phyloP scores from a whole-genome alignment of 2,888 invertebrate genomes.

The Paralinhomoeus sp. region DNA sequence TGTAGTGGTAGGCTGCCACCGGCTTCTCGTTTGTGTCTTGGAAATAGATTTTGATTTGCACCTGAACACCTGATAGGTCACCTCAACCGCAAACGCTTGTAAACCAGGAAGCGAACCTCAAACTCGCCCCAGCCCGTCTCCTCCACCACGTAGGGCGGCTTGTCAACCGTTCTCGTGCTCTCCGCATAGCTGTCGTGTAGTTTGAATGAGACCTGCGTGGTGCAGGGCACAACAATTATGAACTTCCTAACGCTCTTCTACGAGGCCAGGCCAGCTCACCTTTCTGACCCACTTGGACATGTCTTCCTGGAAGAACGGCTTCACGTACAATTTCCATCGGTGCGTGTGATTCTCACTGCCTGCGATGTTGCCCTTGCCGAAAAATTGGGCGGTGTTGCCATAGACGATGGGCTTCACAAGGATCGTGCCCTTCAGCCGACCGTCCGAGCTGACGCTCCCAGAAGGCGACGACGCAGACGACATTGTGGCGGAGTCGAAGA shows the following conservation, averaged over 20 bases:
- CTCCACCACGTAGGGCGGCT: constrained; percentile 84
- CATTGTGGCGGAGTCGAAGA: no score
- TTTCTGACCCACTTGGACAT: not conserved
- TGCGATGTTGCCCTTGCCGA: constrained; percentile 69
- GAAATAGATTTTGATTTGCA: constrained; percentile 88
- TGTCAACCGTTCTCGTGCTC: constrained; percentile 39
- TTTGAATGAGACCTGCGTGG: constrained; percentile 76
- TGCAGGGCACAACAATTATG: no score
- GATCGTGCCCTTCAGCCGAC: not conserved
- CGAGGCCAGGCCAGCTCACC: not conserved
- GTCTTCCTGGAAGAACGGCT: not conserved
- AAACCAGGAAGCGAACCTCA: constrained; percentile 36
- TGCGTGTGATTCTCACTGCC: constrained; percentile 78
- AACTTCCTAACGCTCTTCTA: no score
- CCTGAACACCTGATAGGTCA: not conserved
- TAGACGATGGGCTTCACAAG: constrained; percentile 85
- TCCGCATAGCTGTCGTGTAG: constrained; percentile 75
- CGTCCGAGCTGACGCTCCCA: no score
- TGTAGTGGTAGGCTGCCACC: constrained; percentile 73
- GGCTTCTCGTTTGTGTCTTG: constrained; percentile 82
- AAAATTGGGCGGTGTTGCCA: constrained; percentile 79
- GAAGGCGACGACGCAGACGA: no score
- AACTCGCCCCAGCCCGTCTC: constrained; percentile 99
- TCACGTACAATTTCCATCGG: constrained; percentile 48
- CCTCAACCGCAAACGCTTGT: not conserved